Percentiles rank a stretch among this genome's conserved stretches.
These are phyloP conservation scores for Raja brachyura DNA, from an alignment of 2,113 vertebrate species.

Conservation along the genomic window DNA sequence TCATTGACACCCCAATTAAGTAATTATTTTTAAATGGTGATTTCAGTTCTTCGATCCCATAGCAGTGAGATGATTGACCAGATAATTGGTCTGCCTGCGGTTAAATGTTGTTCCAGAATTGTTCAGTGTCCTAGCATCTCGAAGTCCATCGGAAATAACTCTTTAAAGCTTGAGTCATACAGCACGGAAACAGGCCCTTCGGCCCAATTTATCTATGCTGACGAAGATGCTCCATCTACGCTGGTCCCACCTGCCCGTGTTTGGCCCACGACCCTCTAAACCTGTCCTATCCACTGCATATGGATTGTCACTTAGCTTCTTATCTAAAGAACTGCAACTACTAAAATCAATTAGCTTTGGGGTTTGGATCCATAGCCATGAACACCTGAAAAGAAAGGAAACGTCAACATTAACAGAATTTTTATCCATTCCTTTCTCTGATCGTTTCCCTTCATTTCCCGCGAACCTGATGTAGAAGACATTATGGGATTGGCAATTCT, in stretches of 20 bases:
- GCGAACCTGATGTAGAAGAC: neutral
- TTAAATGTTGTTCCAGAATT: neutral
- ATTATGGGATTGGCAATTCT: neutral
- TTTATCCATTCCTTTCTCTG: neutral
- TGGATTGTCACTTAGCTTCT: neutral
- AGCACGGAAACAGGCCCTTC: no score
- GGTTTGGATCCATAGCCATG: neutral
- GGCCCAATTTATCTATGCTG: no score
- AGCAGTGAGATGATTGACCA: neutral
- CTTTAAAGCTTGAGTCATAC: neutral
- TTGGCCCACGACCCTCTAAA: no score
- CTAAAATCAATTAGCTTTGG: neutral
- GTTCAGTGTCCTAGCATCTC: neutral
- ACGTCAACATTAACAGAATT: neutral
- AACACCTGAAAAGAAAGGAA: neutral
- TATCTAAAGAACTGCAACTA: neutral
- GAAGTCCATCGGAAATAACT: neutral
- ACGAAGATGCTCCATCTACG: no score
- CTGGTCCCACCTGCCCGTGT: no score
- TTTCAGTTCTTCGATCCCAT: neutral
- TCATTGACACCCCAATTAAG: neutral
- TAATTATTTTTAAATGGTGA: neutral
- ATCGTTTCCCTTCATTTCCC: neutral
- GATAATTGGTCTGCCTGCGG: neutral
- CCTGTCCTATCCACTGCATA: no score